Conservation (phyloP, 2,888 invertebrate species). For the Drosophila testacea region DNA sequence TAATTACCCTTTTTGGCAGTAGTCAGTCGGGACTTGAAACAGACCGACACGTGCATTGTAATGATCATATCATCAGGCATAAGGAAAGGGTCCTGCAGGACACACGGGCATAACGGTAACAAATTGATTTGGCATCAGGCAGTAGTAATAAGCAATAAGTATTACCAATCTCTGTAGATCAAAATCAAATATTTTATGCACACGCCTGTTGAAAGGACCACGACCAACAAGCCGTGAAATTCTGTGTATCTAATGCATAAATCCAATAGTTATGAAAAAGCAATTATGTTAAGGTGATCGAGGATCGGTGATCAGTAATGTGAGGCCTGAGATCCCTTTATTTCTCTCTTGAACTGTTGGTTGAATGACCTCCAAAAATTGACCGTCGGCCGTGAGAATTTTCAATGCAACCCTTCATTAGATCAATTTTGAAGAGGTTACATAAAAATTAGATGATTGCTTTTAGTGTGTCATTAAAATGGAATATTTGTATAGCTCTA, state of each 20-base stretch:
- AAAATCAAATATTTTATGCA: constrained; percentile 71
- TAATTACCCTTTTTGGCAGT: constrained; percentile 58
- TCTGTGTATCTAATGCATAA: constrained; percentile 55
- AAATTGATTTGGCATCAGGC: constrained; percentile 62
- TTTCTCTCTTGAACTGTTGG: constrained; percentile 26
- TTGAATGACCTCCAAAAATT: constrained; percentile 71
- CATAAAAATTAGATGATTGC: constrained; percentile 70
- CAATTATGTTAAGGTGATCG: constrained; percentile 51
- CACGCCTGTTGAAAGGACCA: constrained; percentile 60
- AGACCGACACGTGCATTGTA: constrained; percentile 60
- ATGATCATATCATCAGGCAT: constrained; percentile 69
- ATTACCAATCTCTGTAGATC: constrained; percentile 55
- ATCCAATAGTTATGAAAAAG: constrained; percentile 67
- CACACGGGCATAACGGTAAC: constrained; percentile 60
- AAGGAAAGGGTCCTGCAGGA: constrained; percentile 36
- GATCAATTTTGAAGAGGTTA: constrained; percentile 65
- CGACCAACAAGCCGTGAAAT: constrained; percentile 74
- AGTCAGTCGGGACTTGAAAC: constrained; percentile 53
- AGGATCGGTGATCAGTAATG: constrained; percentile 1
- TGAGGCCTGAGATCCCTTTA: constrained; percentile 36
- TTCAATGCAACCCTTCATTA: constrained; percentile 63
- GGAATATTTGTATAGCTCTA: constrained; percentile 62
- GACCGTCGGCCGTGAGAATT: constrained; percentile 66
- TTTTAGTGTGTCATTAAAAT: constrained; percentile 72
- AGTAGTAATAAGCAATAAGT: constrained; percentile 24